Evolutionary conservation across 2,888 invertebrate genomes (phyloP).

Genomic region (Nomada flava): DNA sequence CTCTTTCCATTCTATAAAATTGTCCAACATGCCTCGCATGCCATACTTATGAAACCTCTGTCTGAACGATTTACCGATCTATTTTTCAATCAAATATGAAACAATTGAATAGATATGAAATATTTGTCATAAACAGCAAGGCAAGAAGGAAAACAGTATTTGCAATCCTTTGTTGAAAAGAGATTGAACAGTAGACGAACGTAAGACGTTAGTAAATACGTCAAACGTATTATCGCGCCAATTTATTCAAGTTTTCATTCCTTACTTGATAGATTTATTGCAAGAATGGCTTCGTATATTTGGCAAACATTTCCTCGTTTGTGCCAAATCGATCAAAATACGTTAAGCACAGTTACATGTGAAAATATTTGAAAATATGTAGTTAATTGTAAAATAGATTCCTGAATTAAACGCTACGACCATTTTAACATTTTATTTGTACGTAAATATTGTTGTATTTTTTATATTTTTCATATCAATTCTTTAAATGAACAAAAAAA

Average conservation of each 20-base stretch:
- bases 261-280: background rate
- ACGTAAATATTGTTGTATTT: background rate
- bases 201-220: background rate
- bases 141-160: background rate
- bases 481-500: background rate
- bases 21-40: background rate
- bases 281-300: slow-evolving; percentile 6
- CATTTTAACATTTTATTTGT: background rate
- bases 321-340: slow-evolving; percentile 44
- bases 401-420: too few relatives aligned
- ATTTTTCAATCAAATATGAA: too few relatives aligned
- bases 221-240: background rate
- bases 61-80: too few relatives aligned
- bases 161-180: background rate
- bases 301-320: slow-evolving; percentile 45
- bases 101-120: background rate
- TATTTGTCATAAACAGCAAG: background rate
- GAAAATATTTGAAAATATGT: slow-evolving; percentile 7
- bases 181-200: too few relatives aligned
- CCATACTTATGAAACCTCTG: background rate
- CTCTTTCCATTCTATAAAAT: background rate
- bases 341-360: slow-evolving; percentile 11
- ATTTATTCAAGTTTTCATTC: background rate
- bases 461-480: background rate
- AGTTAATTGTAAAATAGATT: background rate